Evolutionary conservation across 2,797 vertebrate genomes (phyloP), one percentile per base, ranked within the genome.

Genomic region (Streptopelia turtur): DNA sequence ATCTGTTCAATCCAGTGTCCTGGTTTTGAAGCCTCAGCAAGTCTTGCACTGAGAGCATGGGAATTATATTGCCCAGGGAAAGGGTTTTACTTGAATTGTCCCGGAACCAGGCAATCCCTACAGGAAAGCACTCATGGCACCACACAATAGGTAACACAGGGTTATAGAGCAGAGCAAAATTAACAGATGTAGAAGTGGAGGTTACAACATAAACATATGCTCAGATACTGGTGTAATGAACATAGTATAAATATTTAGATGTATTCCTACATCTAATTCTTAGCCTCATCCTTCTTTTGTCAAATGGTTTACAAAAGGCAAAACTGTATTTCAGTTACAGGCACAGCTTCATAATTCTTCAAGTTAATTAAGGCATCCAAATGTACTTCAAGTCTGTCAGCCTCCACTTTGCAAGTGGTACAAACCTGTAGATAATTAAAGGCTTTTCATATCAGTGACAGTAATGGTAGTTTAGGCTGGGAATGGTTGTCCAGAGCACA

Each of bases 291-390:
- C 55, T 84, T 96, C 91, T 94, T 81, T 35, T 65, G 78, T 92
- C 90, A 94, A 71, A 92, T 9, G 37, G 83, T 97, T 97, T 95
- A 94, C 81, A 87, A 61, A 89, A 97, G 53, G 47, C 75, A 92
- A 75, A 94, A 74, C 68, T 83, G 0, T 70, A 70, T 88, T 93
- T 91, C 77, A 50, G 80, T 90, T 93, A 57, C 85, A 68, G 64
- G 13, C 56, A 76, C 0, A 0, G 71, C 30, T 93, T 95, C 77
- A 55, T 91, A 85, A 72, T 74, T 93, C 83, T 81, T 88, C 39
- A 49, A 13, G 82, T 90, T 93, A 94, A 94, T 93, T 84, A 82
- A 83, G 41, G 60, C 57, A 56, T 33, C 75, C 60, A 80, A 89
- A 93, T 15, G 22, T 83, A 66, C 56, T 78, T 83, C 30, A 15